Base-by-base conservation (phyloP, 2,797 vertebrate genomes). In the Rhinoraja longicauda region DNA sequence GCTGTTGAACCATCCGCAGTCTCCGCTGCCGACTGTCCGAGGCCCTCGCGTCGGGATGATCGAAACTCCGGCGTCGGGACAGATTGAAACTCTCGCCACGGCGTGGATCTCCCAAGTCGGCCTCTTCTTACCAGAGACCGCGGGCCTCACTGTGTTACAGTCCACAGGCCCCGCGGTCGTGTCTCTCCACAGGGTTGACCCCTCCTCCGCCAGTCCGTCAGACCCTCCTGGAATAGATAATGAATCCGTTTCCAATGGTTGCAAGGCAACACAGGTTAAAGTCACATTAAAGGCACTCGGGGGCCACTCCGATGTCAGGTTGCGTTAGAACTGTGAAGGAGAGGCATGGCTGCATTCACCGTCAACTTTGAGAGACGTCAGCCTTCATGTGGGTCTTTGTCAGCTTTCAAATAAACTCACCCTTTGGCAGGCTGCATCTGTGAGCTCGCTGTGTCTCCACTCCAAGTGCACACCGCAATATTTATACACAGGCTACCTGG, bases 281-380 rank as follows among this genome's bases (percentile, higher is more conserved):
- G 95, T 96, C 96, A 96, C 92, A 92, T 96, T 90, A 72, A 72
- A 90, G 88, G 90, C 96, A 96, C 93, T 94, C 39, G 91, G 93
- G 95, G 96, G 96, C 96, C 94, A 93, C 95, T 95, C 94, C 94
- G 93, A 93, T 96, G 97, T 97, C 97, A 95, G 96, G 95, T 95
- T 94, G 2, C 94, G 94, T 97, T 95, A 96, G 93, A 32, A 93
- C 95, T 93, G 94, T 94, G 95, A 94, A 95, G 93, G 94, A 95
- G 94, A 95, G 95, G 94, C 26, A 94, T 94, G 93, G 95, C 95
- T 93, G 94, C 17, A 93, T 94, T 95, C 93, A 93, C 93, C 93
- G 94, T 93, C 95, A 84, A 93, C 95, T 95, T 96, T 90, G 94
- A 79, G 95, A 96, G 95, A 96, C 95, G 96, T 95, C 96, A 95